Conservation (phyloP, 2,113 vertebrate species). For the Choloepus hoffmanni region DNA sequence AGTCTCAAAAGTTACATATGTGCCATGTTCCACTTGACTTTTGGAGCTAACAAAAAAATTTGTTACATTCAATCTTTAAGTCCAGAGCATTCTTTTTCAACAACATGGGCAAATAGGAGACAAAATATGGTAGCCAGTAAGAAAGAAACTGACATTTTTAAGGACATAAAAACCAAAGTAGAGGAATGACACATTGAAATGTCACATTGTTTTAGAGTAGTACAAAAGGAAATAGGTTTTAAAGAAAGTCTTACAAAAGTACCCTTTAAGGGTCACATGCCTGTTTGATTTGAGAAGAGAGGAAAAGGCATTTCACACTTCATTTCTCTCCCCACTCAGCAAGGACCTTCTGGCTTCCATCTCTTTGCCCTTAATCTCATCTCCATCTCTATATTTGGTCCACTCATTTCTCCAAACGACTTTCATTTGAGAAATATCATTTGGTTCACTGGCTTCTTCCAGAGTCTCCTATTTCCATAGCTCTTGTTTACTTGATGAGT, state of each 20-base stretch:
- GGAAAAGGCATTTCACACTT: constrained; percentile 53
- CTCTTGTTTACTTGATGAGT: background rate
- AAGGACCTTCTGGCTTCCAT: constrained; percentile 10
- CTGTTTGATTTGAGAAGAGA: constrained; percentile 60
- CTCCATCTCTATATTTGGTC: background rate
- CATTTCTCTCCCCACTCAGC: constrained; percentile 30
- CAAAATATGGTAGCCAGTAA: background rate
- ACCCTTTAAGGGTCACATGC: background rate
- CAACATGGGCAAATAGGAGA: background rate
- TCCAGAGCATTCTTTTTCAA: constrained; percentile 15
- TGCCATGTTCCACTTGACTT: background rate
- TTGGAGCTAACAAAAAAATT: background rate
- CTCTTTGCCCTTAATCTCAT: background rate
- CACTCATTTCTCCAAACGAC: background rate
- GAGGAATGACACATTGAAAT: background rate
- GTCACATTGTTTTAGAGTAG: background rate
- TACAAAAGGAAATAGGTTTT: background rate
- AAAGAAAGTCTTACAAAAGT: background rate
- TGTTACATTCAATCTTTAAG: background rate
- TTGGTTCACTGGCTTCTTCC: background rate
- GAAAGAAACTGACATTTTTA: constrained; percentile 17
- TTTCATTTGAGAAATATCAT: constrained; percentile 47
- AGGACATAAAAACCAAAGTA: background rate
- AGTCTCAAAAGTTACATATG: background rate
- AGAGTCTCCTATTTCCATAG: background rate